Evolutionary conservation across 2,797 vertebrate genomes (phyloP).

Genomic region (Falco biarmicus): DNA sequence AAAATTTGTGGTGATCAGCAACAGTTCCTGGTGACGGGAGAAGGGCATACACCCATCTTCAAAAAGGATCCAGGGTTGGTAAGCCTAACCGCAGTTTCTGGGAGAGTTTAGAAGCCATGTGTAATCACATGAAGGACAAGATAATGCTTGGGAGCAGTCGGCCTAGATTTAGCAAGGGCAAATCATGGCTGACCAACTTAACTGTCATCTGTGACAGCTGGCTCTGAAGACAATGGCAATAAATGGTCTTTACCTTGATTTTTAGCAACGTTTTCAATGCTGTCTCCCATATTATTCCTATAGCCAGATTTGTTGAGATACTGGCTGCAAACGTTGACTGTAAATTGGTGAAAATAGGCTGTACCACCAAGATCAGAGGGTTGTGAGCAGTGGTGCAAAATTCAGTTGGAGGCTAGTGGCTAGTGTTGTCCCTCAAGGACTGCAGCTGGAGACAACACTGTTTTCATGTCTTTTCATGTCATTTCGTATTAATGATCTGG

Average conservation of each 20-base stretch:
- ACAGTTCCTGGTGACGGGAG: neutral
- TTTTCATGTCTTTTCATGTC: neutral
- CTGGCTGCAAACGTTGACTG: neutral
- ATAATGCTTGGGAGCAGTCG: neutral
- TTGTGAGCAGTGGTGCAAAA: neutral
- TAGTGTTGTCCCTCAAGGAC: neutral
- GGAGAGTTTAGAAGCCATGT: neutral
- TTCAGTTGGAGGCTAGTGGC: neutral
- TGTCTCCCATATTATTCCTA: neutral
- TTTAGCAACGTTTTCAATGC: neutral
- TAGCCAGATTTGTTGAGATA: neutral
- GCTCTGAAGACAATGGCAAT: neutral
- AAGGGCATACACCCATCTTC: neutral
- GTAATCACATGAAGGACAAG: neutral
- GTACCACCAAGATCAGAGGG: neutral
- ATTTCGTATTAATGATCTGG: neutral
- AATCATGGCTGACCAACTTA: neutral
- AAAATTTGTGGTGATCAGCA: neutral
- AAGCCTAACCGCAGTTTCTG: neutral
- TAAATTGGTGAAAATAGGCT: neutral
- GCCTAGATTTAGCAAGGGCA: neutral
- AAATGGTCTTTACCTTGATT: neutral
- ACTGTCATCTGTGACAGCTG: neutral
- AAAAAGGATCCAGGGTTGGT: neutral
- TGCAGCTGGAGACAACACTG: neutral